phyloP scores from a whole-genome alignment of 1,140 invertebrate genomes.

The Drosophila nasuta region DNA sequence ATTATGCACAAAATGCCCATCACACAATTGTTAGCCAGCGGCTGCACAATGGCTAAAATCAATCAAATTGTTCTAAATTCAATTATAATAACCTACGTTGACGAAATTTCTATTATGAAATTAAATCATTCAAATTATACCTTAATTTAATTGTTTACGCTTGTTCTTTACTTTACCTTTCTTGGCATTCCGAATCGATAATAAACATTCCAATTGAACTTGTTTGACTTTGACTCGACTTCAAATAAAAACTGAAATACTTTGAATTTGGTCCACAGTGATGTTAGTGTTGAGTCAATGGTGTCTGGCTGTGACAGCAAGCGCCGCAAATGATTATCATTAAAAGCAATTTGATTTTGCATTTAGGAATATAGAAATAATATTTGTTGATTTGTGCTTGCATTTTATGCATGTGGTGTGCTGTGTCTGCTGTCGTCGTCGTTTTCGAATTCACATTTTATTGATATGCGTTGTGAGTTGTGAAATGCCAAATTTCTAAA shows the following conservation, averaged over 20 bases:
- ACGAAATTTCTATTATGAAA: neutral
- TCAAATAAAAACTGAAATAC: neutral
- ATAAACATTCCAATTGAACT: neutral
- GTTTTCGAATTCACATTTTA: slow-evolving; percentile 38
- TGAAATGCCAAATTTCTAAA: slow-evolving; percentile 62
- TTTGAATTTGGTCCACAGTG: slow-evolving; percentile 5
- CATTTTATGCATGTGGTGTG: slow-evolving; percentile 52
- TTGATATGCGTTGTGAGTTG: slow-evolving; percentile 37
- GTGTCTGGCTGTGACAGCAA: slow-evolving; percentile 9
- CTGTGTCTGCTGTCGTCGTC: slow-evolving; percentile 14
- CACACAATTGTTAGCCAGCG: slow-evolving; percentile 9
- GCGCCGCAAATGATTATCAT: slow-evolving; percentile 66
- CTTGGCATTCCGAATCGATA: neutral
- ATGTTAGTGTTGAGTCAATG: neutral
- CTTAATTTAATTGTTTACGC: neutral
- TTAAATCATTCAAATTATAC: neutral
- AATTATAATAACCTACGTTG: slow-evolving; percentile 1
- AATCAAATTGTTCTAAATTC: slow-evolving; percentile 10
- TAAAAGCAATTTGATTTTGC: slow-evolving; percentile 51
- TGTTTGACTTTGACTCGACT: neutral
- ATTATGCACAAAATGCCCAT: slow-evolving; percentile 44
- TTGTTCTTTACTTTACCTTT: too few relatives aligned
- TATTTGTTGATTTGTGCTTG: slow-evolving; percentile 73
- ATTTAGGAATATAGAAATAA: slow-evolving; percentile 61
- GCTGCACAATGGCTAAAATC: slow-evolving; percentile 23